Evolutionary conservation across 1,140 invertebrate genomes (phyloP).

Genomic region (Drosophila bocki): DNA sequence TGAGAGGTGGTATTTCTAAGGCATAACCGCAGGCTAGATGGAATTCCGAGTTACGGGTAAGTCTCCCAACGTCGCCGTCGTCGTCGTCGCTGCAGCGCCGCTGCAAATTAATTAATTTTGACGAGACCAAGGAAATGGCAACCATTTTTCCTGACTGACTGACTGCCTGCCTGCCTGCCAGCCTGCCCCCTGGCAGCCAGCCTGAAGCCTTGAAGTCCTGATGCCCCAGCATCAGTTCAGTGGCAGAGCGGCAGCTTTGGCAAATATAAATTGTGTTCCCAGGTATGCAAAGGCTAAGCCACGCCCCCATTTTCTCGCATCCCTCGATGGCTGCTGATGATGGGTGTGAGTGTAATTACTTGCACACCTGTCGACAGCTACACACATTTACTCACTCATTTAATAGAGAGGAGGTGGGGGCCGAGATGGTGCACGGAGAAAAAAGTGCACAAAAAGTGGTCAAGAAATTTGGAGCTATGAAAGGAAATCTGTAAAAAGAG

Average conservation of each 20-base stretch:
- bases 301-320: conserved; percentile 1
- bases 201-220: conserved; percentile 16
- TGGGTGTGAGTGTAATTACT: conserved; percentile 80
- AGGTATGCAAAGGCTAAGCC: conserved; percentile 64
- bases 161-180: conserved; percentile 10
- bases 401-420: conserved; percentile 36
- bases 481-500: too few species aligned
- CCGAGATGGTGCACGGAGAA: not conserved
- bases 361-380: conserved; percentile 82
- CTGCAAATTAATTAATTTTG: conserved; percentile 82
- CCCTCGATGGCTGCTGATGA: conserved; percentile 47
- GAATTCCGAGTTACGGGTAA: conserved; percentile 26
- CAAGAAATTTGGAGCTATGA: accelerated
- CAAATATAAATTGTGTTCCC: conserved; percentile 79
- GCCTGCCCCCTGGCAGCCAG: not conserved
- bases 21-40: conserved; percentile 61
- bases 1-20: conserved; percentile 27
- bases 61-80: conserved; percentile 41
- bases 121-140: conserved; percentile 75
- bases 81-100: conserved; percentile 42
- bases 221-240: conserved; percentile 44
- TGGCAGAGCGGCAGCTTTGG: conserved; percentile 65
- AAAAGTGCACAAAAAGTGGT: not conserved
- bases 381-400: conserved; percentile 80
- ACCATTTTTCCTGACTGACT: conserved; percentile 70